Evolutionary conservation across 2,113 vertebrate species (phyloP), one percentile per base, ranked within the genome.

Genomic region (Nymphicus hollandicus): DNA sequence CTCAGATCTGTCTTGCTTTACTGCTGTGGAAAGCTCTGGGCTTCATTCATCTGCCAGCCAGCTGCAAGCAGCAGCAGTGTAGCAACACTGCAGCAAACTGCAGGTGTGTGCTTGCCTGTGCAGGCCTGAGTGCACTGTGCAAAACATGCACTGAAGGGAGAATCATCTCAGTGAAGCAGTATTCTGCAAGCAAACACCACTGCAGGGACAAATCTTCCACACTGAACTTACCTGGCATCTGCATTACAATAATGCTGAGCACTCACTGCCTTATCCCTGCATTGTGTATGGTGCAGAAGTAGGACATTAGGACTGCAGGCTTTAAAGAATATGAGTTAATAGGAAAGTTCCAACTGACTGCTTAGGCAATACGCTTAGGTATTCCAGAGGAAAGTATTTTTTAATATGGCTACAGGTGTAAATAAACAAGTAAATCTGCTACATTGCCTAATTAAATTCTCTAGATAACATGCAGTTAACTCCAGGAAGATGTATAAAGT

Each of bases 211-310:
- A 70, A 69, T 9, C 14, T 69, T 61, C 15, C 20, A 5, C 41
- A 5, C 2, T 47, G 49, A 68, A 44, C 6, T 68, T 78, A 13
- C 5, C 10, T 87, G 35, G 23, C 4, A 2, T 49, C 52, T 84
- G 35, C 28, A 50, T 46, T 69, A 31, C 69, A 82, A 39, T 69
- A 31, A 65, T 52, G 64, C 28, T 35, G 66, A 84, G 41, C 11
- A 0, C n/a, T 81, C 2, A 0, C 0, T 2, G 9, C 39, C 11
- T 64, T 44, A 20, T 31, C 61, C 18, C 1, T 46, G 63, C 31
- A 7, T 63, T 65, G 70, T 89, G n/a, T 44, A 1, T 13, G 9
- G 7, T 35, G 35, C 52, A 41, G 81, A 87, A 64, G 29, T 9
- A 55, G 50, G 46, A 52, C 14, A 14, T 70, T 1, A 70, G 63